A percentile compares a stretch with the other conserved stretches of the same genome.
These are phyloP conservation scores for Aleiodes alternator DNA, from an alignment of 2,888 invertebrate genomes.

Conservation along the genomic window DNA sequence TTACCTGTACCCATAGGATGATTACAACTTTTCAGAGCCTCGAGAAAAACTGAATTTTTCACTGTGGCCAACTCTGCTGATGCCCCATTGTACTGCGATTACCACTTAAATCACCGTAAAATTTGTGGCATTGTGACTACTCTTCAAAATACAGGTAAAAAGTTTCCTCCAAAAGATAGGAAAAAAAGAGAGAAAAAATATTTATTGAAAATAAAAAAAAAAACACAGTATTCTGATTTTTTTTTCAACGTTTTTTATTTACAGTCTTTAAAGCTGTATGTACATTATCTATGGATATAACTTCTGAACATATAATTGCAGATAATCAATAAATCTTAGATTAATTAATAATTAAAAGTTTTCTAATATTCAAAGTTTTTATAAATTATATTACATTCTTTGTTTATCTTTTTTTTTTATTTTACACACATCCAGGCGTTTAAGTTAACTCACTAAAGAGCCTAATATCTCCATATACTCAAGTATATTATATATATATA, in stretches of 20 bases:
- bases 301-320: constrained; percentile 20
- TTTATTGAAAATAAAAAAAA: constrained; percentile 17
- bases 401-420: not conserved
- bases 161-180: not conserved
- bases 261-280: constrained; percentile 38
- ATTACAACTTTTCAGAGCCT: constrained; percentile 61
- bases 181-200: constrained; percentile 7
- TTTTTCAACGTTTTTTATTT: constrained; percentile 45
- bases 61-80: constrained; percentile 20
- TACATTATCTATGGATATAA: constrained; percentile 30
- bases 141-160: constrained; percentile 38
- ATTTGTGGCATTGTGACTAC: constrained; percentile 63
- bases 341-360: constrained; percentile 20
- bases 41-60: constrained; percentile 42
- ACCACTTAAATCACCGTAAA: constrained; percentile 72
- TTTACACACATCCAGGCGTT: constrained; percentile 33
- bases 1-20: constrained; percentile 59
- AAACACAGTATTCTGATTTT: constrained; percentile 35
- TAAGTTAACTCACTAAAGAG: not conserved
- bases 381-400: constrained; percentile 36
- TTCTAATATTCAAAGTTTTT: constrained; percentile 30
- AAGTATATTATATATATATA: constrained; percentile 16
- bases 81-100: constrained; percentile 70
- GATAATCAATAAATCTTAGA: constrained; percentile 29
- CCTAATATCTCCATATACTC: not conserved